Percentiles rank a stretch among this genome's conserved stretches.
These are phyloP conservation scores for Linnaemya tessellans DNA, from an alignment of 2,888 invertebrate genomes.

Conservation along the genomic window DNA sequence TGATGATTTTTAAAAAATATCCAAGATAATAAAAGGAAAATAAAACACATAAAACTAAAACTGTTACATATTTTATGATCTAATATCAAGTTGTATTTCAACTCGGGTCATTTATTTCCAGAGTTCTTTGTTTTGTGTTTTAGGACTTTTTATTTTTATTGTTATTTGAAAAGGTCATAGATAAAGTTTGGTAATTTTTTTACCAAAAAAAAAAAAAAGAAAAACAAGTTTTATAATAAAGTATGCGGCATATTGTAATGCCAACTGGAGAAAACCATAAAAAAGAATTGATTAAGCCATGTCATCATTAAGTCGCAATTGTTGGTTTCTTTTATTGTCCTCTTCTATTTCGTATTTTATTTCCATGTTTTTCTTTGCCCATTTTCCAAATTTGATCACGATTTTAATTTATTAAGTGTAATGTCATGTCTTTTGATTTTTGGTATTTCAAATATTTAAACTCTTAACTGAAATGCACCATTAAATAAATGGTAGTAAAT, in stretches of 20 bases:
- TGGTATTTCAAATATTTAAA: slow-evolving; percentile 14
- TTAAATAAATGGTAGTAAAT: slow-evolving; percentile 48
- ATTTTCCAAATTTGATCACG: slow-evolving; percentile 50
- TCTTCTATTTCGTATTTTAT: not conserved
- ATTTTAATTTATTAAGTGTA: slow-evolving; percentile 66
- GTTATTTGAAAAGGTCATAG: slow-evolving; percentile 23
- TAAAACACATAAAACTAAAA: slow-evolving; percentile 32
- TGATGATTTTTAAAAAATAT: not conserved
- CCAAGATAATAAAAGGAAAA: not conserved
- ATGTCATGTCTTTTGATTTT: slow-evolving; percentile 43
- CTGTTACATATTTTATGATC: slow-evolving; percentile 49
- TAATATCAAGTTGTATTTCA: slow-evolving; percentile 13
- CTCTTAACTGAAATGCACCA: slow-evolving; percentile 14
- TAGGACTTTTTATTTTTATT: not conserved
- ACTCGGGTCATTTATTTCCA: slow-evolving; percentile 29
- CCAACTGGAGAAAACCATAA: not conserved
- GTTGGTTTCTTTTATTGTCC: slow-evolving; percentile 15
- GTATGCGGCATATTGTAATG: slow-evolving; percentile 8
- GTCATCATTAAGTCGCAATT: slow-evolving; percentile 66
- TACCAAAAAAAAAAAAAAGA: not conserved
- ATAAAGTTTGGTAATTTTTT: slow-evolving; percentile 4
- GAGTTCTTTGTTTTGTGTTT: slow-evolving; percentile 3
- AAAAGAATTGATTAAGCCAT: slow-evolving; percentile 64
- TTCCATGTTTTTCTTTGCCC: not conserved
- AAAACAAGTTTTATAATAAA: not conserved